Conservation (phyloP, 2,113 vertebrate genomes). For the Ailuropoda melanoleuca region DNA sequence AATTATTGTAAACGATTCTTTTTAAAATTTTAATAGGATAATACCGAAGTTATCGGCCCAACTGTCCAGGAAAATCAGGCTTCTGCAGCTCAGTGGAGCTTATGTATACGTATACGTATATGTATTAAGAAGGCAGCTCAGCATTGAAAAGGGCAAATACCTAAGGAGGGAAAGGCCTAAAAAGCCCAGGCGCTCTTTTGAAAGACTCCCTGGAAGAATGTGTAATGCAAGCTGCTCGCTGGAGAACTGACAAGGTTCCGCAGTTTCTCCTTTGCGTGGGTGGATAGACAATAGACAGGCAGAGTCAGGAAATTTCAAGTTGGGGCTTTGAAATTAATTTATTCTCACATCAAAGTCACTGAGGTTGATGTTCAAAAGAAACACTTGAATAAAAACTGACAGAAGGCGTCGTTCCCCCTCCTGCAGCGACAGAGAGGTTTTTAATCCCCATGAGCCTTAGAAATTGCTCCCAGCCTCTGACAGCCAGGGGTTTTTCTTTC, state of each 20-base stretch:
- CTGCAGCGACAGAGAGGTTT: neutral
- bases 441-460: slow-evolving; percentile 41
- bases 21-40: neutral
- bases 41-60: neutral
- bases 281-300: slow-evolving; percentile 43
- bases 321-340: slow-evolving; percentile 40
- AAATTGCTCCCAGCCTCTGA: slow-evolving; percentile 24
- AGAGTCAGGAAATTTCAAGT: slow-evolving; percentile 57
- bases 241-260: slow-evolving; percentile 39
- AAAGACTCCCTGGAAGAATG: slow-evolving; percentile 23
- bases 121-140: neutral
- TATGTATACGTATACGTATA: neutral
- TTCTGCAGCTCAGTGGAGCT: neutral
- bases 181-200: neutral
- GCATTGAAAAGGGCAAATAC: neutral
- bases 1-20: neutral
- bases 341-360: slow-evolving; percentile 50
- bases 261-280: slow-evolving; percentile 45
- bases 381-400: slow-evolving; percentile 62
- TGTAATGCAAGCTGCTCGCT: slow-evolving; percentile 14
- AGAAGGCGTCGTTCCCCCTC: neutral
- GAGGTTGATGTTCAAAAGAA: slow-evolving; percentile 54
- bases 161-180: neutral
- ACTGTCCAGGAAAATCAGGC: slow-evolving; percentile 41
- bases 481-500: neutral